Evolutionary conservation across 2,113 vertebrate genomes (phyloP).

Genomic region (Chroicocephalus ridibundus): DNA sequence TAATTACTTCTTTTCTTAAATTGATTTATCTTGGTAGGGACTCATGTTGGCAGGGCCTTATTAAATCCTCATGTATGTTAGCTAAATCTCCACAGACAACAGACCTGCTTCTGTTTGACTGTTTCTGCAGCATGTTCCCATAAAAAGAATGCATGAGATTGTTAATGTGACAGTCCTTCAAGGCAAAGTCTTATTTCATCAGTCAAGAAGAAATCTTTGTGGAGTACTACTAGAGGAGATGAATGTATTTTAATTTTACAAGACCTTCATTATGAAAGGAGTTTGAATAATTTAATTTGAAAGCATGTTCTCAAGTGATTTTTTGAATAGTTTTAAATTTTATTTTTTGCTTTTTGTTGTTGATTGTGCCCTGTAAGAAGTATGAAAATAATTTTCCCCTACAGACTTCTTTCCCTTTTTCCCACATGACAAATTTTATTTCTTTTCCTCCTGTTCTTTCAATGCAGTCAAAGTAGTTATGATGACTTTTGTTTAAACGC

Average conservation of each 20-base stretch:
- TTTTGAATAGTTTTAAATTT: not conserved
- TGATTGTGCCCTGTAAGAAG: not conserved
- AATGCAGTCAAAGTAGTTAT: not conserved
- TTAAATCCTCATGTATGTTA: not conserved
- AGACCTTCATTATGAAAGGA: constrained; percentile 8
- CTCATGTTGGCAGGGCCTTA: not conserved
- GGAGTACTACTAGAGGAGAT: constrained; percentile 3
- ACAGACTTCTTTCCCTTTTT: not conserved
- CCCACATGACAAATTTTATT: not conserved
- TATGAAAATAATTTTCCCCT: not conserved
- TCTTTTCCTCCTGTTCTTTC: not conserved
- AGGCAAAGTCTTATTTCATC: constrained; percentile 25
- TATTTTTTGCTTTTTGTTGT: not conserved
- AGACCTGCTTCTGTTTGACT: constrained; percentile 9
- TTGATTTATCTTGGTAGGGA: constrained; percentile 12
- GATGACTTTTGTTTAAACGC: not conserved
- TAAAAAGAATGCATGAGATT: constrained; percentile 24
- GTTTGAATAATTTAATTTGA: constrained; percentile 41
- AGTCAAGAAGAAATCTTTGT: constrained; percentile 35
- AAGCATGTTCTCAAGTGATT: constrained; percentile 7
- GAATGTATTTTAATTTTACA: constrained; percentile 31
- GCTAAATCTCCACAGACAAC: not conserved
- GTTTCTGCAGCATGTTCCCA: not conserved
- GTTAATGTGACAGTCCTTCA: constrained; percentile 24
- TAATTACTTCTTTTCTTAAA: not conserved